Conservation (phyloP, 2,797 vertebrate genomes). For the Novumbra hubbsi region DNA sequence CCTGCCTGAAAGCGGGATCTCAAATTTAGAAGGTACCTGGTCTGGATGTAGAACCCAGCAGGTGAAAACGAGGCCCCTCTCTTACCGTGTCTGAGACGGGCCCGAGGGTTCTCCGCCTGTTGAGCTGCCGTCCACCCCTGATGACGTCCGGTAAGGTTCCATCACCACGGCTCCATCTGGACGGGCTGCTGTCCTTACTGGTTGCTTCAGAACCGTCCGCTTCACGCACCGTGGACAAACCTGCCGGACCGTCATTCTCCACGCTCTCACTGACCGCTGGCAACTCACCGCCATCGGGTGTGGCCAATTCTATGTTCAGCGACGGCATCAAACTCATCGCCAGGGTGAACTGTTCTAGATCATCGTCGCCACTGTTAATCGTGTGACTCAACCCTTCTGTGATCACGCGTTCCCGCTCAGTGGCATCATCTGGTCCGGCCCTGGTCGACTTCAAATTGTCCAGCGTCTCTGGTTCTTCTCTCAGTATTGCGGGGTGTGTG, state of each 20-base stretch:
- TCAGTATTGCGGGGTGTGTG: constrained; percentile 10
- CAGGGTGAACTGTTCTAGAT: neutral
- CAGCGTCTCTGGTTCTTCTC: neutral
- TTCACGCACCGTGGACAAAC: constrained; percentile 15
- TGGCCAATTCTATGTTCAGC: constrained; percentile 22
- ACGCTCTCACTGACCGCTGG: constrained; percentile 17
- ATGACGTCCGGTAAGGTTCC: constrained; percentile 71
- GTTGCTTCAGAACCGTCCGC: constrained; percentile 12
- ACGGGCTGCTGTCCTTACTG: constrained; percentile 7
- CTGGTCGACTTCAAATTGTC: neutral
- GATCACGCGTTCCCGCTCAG: constrained; percentile 11
- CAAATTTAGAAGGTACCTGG: no score
- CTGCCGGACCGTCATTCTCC: constrained; percentile 42
- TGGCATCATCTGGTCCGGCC: constrained; percentile 12
- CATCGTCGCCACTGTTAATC: neutral
- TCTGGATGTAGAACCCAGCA: no score
- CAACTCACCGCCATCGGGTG: constrained; percentile 9
- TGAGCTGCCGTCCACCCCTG: constrained; percentile 61
- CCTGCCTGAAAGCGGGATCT: no score
- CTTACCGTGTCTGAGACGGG: constrained; percentile 74
- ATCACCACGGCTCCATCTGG: constrained; percentile 39
- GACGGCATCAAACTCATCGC: constrained; percentile 7
- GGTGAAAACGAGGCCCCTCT: neutral
- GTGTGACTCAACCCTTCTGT: neutral
- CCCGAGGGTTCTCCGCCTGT: constrained; percentile 68